phyloP scores from a whole-genome alignment of 2,797 vertebrate genomes.

The Scarus forsteni region DNA sequence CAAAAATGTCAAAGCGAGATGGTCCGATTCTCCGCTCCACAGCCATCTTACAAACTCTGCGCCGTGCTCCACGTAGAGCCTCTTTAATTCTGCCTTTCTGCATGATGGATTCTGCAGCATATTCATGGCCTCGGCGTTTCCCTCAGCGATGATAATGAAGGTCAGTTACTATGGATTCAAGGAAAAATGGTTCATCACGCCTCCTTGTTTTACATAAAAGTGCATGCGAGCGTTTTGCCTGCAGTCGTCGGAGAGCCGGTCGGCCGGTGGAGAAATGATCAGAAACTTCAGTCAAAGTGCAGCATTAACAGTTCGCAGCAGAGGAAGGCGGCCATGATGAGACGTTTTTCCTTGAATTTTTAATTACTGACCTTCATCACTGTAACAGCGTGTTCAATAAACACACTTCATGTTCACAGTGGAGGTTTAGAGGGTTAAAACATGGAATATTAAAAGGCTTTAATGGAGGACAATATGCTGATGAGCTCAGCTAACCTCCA shows the following conservation, averaged over 20 bases:
- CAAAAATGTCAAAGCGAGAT: no score
- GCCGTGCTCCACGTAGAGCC: slow-evolving; percentile 13
- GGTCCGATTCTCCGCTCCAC: neutral
- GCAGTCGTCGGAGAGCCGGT: slow-evolving; percentile 15
- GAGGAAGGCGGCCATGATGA: slow-evolving; percentile 15
- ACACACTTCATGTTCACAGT: neutral
- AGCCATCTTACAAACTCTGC: neutral
- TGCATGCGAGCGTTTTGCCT: slow-evolving; percentile 41
- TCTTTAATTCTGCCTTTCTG: slow-evolving; percentile 29
- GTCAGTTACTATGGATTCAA: slow-evolving; percentile 64
- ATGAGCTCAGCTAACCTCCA: neutral
- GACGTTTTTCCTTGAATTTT: slow-evolving; percentile 40
- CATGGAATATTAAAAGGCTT: neutral
- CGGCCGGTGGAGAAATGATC: slow-evolving; percentile 15
- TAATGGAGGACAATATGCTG: neutral
- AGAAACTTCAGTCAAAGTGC: slow-evolving; percentile 44
- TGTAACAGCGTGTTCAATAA: neutral
- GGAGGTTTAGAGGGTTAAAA: slow-evolving; percentile 4
- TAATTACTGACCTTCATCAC: slow-evolving; percentile 56
- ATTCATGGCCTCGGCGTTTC: slow-evolving; percentile 35
- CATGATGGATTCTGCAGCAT: slow-evolving; percentile 33
- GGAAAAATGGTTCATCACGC: slow-evolving; percentile 57
- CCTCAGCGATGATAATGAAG: slow-evolving; percentile 51
- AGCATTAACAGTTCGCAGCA: slow-evolving; percentile 41
- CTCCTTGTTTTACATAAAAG: slow-evolving; percentile 63